A percentile compares a stretch with the other conserved stretches of the same genome.
phyloP scores from a whole-genome alignment of 2,888 invertebrate species.

The Deilephila porcellus region DNA sequence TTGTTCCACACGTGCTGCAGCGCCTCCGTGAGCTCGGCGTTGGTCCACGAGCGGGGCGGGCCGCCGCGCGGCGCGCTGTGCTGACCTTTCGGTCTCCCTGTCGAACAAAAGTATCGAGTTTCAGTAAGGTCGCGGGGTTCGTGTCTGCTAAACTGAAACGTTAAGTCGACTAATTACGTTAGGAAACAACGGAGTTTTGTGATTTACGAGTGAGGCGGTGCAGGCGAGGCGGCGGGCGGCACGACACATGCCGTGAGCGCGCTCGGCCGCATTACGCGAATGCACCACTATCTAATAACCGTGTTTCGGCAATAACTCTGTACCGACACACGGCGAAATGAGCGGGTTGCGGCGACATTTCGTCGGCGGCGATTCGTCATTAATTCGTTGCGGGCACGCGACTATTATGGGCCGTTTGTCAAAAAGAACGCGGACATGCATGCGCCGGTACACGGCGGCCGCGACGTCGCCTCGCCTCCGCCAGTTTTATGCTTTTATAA shows the following conservation, averaged over 20 bases:
- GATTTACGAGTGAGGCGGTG: constrained; percentile 67
- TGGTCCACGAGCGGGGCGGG: constrained; percentile 96
- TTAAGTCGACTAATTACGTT: constrained; percentile 70
- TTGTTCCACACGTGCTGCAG: constrained; percentile 98
- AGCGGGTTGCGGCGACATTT: constrained; percentile 78
- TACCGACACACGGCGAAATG: constrained; percentile 72
- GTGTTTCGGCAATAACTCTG: constrained; percentile 72
- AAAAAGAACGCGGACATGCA: constrained; percentile 77
- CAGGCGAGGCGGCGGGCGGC: constrained; percentile 56
- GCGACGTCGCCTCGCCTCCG: constrained; percentile 72
- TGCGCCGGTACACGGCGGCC: constrained; percentile 51
- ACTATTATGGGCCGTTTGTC: constrained; percentile 77
- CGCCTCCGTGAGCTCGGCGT: constrained; percentile 95
- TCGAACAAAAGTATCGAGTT: constrained; percentile 43
- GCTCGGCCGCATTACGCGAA: constrained; percentile 64
- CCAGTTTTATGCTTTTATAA: constrained; percentile 80
- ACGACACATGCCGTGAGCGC: constrained; percentile 77
- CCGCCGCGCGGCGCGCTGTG: constrained; percentile 96
- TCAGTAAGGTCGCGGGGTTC: constrained; percentile 44
- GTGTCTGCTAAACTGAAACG: constrained; percentile 57
- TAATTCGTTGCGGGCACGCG: constrained; percentile 80
- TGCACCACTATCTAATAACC: constrained; percentile 80
- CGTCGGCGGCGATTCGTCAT: constrained; percentile 74
- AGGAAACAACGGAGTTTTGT: constrained; percentile 61
- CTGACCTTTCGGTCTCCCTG: constrained; percentile 94